A percentile compares a stretch with the other conserved stretches of the same genome.
Conservation (phyloP, 2,888 invertebrate genomes). For the Idaea straminata region DNA sequence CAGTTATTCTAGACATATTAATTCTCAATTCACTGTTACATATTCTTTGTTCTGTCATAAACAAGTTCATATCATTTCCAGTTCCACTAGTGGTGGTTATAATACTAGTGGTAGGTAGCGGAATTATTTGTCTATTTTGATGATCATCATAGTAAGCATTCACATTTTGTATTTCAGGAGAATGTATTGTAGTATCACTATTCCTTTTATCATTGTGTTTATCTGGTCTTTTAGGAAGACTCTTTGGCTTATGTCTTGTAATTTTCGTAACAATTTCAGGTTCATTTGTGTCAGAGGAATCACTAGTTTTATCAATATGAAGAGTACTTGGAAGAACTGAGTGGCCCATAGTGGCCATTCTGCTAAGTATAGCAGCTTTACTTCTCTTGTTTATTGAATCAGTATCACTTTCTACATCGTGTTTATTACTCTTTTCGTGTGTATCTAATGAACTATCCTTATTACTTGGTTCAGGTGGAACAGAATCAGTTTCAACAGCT, state of each 20-base stretch:
- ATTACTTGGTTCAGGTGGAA: slow-evolving; percentile 32
- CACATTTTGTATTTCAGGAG: background rate
- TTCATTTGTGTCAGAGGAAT: slow-evolving; percentile 61
- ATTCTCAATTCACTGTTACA: slow-evolving; percentile 66
- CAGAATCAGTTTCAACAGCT: slow-evolving; percentile 25
- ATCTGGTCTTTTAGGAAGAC: slow-evolving; percentile 36
- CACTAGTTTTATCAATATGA: slow-evolving; percentile 47
- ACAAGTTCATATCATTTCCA: slow-evolving; percentile 46
- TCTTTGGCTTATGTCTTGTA: slow-evolving; percentile 55
- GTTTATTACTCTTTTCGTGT: slow-evolving; percentile 24
- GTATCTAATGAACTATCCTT: slow-evolving; percentile 9
- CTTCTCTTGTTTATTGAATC: slow-evolving; percentile 58
- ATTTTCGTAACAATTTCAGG: slow-evolving; percentile 39
- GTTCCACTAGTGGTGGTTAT: slow-evolving; percentile 27
- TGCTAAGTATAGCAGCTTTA: slow-evolving; percentile 61
- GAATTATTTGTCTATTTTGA: slow-evolving; percentile 45
- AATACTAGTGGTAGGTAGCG: slow-evolving; percentile 40
- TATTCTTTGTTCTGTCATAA: slow-evolving; percentile 65
- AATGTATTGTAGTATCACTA: slow-evolving; percentile 26
- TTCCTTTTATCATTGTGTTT: slow-evolving; percentile 29
- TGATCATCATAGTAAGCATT: background rate
- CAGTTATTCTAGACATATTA: slow-evolving; percentile 60
- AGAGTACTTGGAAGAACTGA: slow-evolving; percentile 57
- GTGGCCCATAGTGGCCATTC: slow-evolving; percentile 72
- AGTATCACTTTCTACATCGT: slow-evolving; percentile 56